Base-by-base conservation (phyloP, 2,888 invertebrate genomes). In the Perithous albicinctus region DNA sequence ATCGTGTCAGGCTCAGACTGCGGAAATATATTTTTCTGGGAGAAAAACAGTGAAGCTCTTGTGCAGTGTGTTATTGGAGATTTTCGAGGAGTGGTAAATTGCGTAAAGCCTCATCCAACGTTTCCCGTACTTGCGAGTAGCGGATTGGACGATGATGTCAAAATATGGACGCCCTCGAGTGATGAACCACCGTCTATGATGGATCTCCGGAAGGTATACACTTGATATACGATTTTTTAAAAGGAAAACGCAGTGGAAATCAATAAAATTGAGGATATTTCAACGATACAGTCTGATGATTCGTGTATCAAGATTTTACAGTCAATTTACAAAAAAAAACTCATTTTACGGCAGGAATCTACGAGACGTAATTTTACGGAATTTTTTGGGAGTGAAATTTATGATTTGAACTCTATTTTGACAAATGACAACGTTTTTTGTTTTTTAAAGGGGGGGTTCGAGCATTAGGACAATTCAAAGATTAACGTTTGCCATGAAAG, bases 1-100 rank as follows among this genome's bases (percentile, higher is more conserved):
- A 94, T 99, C 1, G 95, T 99, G 8, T 98, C 98, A 54, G 99
- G 99, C 0, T 98, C 98, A 1, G 99, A 99, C 92, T 98, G 98
- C 93, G 97, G 97, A 6, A 95, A 98, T 90, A 95, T 95, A 89
- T 97, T 95, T 90, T 95, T 98, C 73, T 99, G 99, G 99, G 98
- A 99, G 88, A 97, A 96, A 92, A 94, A 96, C 69, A 95, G 96
- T 0, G 98, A 98, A 92, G 94, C 97, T 0, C 96, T 99, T 82
- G 96, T 98, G n/a, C 97, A 98, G 90, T 98, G 96, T 94, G 94
- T 97, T 94, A 94, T 95, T 83, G 98, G 96, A 0, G 98, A 98
- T 92, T 94, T 94, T 85, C 95, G 95, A 85, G 98, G 97, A 79
- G 97, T 98, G 92, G 98, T 98, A 6, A 99, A 99, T 93, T 97